Base-by-base conservation (phyloP, 1,140 invertebrate genomes). In the Pseudomyrmex gracilis region DNA sequence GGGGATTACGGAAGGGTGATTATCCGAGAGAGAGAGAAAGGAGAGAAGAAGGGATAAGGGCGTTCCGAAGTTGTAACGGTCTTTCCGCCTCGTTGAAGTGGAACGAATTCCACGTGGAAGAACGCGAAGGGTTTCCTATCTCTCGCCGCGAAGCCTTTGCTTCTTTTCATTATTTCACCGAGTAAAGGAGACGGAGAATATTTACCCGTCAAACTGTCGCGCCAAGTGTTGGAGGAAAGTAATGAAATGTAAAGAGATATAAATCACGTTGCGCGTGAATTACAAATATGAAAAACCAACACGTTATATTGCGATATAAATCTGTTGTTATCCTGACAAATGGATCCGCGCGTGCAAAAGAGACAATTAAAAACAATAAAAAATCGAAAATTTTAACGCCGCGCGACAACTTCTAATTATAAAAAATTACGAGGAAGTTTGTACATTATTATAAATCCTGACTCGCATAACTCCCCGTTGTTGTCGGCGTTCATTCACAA, bases 1-100 rank as follows among this genome's bases (percentile, higher is more conserved):
- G 43, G 43, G 12, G 15, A 68, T 78, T 78, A 57, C 66, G 24
- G 20, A 67, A 45, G 47, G 24, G 13, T 12, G 63, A 74, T 74
- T 61, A 45, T 53, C 61, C 57, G 20, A 78, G 63, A n/a, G 43
- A 51, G 49, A 51, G 1, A 51, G 49, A 13, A 0, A 12, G 49
- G 2, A 51, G 2, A 51, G 49, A 51, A 12, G 9, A 51, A 2
- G 0, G 2, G 7, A 70, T 70, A 70, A 78, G 34, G 64, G 64
- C n/a, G 22, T 60, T 80, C 43, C 43, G 15, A 80, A 71, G 76
- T 80, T 57, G 66, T 71, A 71, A 80, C 66, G 66, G 76, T 71
- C 66, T 80, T 58, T 80, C 22, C 66, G 66, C 66, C 76, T 71
- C 76, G 43, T 80, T 71, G 76, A 71, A 70, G 76, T 71, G 66